A percentile compares a stretch with the other conserved stretches of the same genome.
Conservation (phyloP, 2,113 vertebrate genomes). For the Chitala chitala region DNA sequence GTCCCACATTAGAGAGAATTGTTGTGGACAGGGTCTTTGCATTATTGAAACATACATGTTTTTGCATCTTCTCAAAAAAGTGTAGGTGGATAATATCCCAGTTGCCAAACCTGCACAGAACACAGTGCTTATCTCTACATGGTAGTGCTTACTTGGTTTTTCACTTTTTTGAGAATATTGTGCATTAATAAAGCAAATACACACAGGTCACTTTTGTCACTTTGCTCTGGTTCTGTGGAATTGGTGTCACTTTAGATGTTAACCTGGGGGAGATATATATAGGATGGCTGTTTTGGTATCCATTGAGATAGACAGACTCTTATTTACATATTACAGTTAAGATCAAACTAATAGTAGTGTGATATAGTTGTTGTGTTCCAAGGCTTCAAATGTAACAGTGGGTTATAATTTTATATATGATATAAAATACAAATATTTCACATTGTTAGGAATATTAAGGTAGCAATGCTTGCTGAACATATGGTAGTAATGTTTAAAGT, state of each 20-base stretch:
- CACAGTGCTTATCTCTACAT: not conserved
- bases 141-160: not conserved
- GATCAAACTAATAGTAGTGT: slow-evolving; percentile 4
- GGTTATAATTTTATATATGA: slow-evolving; percentile 17
- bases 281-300: not conserved
- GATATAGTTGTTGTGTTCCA: slow-evolving; percentile 21
- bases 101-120: not conserved
- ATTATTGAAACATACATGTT: not conserved
- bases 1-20: no score
- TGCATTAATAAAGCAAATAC: slow-evolving; percentile 4
- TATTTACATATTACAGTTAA: slow-evolving; percentile 2
- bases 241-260: slow-evolving; percentile 36
- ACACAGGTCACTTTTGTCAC: slow-evolving; percentile 16
- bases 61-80: not conserved
- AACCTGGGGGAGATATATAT: slow-evolving; percentile 27
- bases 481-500: slow-evolving; percentile 22
- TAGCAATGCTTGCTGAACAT: slow-evolving; percentile 24
- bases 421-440: slow-evolving; percentile 17
- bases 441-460: slow-evolving; percentile 21
- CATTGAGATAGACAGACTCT: not conserved
- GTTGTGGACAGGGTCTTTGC: not conserved
- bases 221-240: slow-evolving; percentile 36
- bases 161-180: slow-evolving; percentile 3
- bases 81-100: not conserved
- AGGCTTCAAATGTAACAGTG: slow-evolving; percentile 23